phyloP scores from a whole-genome alignment of 1,140 invertebrate species.

The Mylabris phalerata region DNA sequence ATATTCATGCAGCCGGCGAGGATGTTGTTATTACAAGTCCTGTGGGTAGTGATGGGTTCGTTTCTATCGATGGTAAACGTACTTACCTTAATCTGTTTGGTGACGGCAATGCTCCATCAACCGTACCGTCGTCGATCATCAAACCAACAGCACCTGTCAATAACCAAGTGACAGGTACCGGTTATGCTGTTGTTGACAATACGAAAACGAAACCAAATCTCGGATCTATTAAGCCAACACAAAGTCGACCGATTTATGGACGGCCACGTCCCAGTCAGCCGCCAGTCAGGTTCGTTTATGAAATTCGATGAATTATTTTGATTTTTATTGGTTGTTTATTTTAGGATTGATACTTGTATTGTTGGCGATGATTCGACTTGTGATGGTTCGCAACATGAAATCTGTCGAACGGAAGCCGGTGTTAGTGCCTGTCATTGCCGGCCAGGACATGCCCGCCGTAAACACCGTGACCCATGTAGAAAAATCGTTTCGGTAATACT shows the following conservation, averaged over 20 bases:
- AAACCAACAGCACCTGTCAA: constrained; percentile 36
- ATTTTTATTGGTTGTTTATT: constrained; percentile 10
- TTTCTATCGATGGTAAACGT: constrained; percentile 85
- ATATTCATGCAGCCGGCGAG: constrained; percentile 30
- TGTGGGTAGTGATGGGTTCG: constrained; percentile 73
- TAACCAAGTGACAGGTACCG: constrained; percentile 31
- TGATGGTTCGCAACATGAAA: constrained; percentile 77
- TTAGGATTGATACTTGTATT: constrained; percentile 86
- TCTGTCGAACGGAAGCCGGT: constrained; percentile 78
- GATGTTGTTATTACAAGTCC: constrained; percentile 68
- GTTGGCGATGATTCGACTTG: constrained; percentile 91
- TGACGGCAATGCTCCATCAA: constrained; percentile 36
- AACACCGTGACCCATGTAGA: constrained; percentile 71
- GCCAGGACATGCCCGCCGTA: constrained; percentile 70
- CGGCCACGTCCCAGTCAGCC: constrained; percentile 53
- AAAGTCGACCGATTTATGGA: constrained; percentile 47
- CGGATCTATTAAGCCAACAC: constrained; percentile 37
- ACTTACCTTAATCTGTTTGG: constrained; percentile 82
- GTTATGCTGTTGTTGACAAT: constrained; percentile 15
- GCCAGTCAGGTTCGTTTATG: constrained; percentile 42
- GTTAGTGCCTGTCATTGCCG: constrained; percentile 89
- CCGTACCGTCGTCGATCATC: constrained; percentile 25
- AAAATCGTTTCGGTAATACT: constrained; percentile 72
- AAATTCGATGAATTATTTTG: constrained; percentile 26
- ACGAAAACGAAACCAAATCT: constrained; percentile 23